Conservation (phyloP, 2,888 invertebrate genomes). For the Phytoseiulus persimilis region DNA sequence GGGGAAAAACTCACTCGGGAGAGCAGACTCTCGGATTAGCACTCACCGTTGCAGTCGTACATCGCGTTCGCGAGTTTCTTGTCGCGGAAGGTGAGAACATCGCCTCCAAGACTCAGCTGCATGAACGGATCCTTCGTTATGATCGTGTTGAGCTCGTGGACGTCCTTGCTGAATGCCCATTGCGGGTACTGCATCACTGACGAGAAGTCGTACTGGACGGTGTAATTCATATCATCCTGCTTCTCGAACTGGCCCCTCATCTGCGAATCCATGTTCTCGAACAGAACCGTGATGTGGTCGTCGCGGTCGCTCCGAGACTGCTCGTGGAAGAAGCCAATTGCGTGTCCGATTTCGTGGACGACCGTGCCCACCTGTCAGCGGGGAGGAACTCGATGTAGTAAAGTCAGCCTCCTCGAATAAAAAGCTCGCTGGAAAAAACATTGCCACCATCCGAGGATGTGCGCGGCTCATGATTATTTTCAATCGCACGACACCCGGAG, state of each 20-base stretch:
- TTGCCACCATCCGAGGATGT: too few relatives aligned
- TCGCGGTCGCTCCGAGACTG: conserved; percentile 44
- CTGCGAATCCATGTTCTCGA: conserved; percentile 43
- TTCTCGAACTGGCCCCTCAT: conserved; percentile 42
- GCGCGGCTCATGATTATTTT: not conserved
- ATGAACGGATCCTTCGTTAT: conserved; percentile 46
- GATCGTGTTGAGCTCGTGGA: conserved; percentile 47
- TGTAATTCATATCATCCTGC: conserved; percentile 41
- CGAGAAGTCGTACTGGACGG: conserved; percentile 44
- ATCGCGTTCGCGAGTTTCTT: conserved; percentile 45
- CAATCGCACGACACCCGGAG: not conserved
- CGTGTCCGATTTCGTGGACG: conserved; percentile 45
- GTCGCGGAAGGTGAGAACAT: conserved; percentile 46
- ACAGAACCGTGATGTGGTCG: conserved; percentile 43
- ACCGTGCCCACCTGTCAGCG: conserved; percentile 42
- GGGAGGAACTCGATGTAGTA: not conserved
- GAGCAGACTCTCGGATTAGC: not conserved
- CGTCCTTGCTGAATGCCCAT: conserved; percentile 44
- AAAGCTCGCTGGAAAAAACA: too few relatives aligned
- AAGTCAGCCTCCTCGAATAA: conserved; percentile 11
- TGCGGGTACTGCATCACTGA: conserved; percentile 44
- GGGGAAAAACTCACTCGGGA: too few relatives aligned
- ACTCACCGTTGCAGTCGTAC: conserved; percentile 44
- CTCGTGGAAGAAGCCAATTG: conserved; percentile 44
- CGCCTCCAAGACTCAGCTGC: conserved; percentile 48